Evolutionary conservation across 2,888 invertebrate species (phyloP), one percentile per base, ranked within the genome.

Genomic region (Euzophera pinguis): DNA sequence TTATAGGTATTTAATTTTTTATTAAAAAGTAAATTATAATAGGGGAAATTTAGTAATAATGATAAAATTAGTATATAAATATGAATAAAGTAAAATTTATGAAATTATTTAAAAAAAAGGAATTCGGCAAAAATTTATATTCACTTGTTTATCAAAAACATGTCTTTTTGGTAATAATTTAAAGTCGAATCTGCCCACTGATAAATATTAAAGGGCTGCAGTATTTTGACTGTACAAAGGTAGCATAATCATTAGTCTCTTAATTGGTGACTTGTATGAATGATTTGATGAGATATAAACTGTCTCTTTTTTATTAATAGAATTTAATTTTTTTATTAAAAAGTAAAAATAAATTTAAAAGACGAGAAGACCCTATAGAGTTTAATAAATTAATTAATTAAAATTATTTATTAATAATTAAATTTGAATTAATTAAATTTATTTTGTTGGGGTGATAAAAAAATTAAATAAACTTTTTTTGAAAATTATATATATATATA

Each of bases 351-450:
- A 58, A 55, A 53, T 72, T 91, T 91, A 91, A 91, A 90, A 92
- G 93, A 94, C 94, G 93, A 94, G 92, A 94, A 94, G 94, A 94
- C 94, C 93, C 93, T 93, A 92, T 93, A 93, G 93, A 94, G 92
- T 92, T 94, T 94, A 61, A 82, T 81, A 76, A 47, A 54, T 68
- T 75, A 89, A 84, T 73, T 75, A 69, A 67, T 74, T 78, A 67
- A 69, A 73, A 69, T 77, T 82, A 72, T 84, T 73, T 80, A 65
- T 78, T 60, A 71, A 63, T 56, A 60, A 65, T 73, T 64, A 64
- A 60, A 64, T 72, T 74, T 56, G 69, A 74, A 69, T 81, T 72
- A 64, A 50, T 8, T 60, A 29, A n/a, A 64, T 53, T 58, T 91
- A 92, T 93, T 93, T 92, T 81, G 63, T 92, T 93, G 93, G 92